Conservation (phyloP, 2,888 invertebrate genomes). For the Drosophila paramelanica region DNA sequence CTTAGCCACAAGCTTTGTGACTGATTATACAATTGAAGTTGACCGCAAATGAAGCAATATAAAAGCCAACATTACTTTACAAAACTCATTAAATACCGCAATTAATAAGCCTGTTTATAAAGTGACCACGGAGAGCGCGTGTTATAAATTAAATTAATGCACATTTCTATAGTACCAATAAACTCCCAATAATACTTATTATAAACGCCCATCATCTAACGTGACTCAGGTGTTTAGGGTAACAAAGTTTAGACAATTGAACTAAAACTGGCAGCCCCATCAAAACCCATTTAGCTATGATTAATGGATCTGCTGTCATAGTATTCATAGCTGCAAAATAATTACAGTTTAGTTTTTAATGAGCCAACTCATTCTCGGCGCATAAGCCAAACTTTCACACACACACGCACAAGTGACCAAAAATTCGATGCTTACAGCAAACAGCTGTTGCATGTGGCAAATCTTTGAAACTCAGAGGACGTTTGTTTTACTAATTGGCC, state of each 20-base stretch:
- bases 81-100: conserved; percentile 1
- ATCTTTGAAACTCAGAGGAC: neutral
- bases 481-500: conserved; percentile 59
- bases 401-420: conserved; percentile 11
- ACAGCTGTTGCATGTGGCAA: conserved; percentile 39
- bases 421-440: conserved; percentile 15
- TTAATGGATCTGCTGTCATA: conserved; percentile 27
- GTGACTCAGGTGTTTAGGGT: conserved; percentile 26
- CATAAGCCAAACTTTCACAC: conserved; percentile 4
- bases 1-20: neutral
- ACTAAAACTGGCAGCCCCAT: conserved; percentile 14
- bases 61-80: conserved; percentile 7
- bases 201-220: conserved; percentile 2
- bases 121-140: neutral
- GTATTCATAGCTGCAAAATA: conserved; percentile 43
- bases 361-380: conserved; percentile 49
- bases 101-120: neutral
- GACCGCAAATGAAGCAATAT: conserved; percentile 8
- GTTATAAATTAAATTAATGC: neutral
- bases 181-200: neutral
- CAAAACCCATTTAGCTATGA: conserved; percentile 33
- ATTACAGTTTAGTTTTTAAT: conserved; percentile 70
- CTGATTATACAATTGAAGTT: neutral
- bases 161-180: too few relatives aligned
- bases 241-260: conserved; percentile 5